Evolutionary conservation across 92 coral and sea anemone genomes (phyloP).

Genomic region (Chrysogorgia sp.): DNA sequence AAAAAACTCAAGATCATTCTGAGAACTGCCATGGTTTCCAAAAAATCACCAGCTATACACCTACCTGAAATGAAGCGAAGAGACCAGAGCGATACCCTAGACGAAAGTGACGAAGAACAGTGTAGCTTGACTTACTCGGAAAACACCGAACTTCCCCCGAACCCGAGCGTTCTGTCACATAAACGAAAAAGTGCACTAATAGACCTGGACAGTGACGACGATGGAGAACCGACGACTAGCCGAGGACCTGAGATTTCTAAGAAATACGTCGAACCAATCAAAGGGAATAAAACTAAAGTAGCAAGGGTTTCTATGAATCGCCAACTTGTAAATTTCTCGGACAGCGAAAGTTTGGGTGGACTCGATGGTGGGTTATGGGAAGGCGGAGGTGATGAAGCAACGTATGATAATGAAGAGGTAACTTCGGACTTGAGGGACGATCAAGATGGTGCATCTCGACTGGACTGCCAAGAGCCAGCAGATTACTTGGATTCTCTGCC

Average conservation of each 20-base stretch:
- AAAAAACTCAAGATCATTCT: constrained; percentile 69
- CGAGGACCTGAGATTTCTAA: background rate
- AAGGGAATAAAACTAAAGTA: background rate
- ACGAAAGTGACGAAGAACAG: background rate
- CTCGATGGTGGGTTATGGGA: background rate
- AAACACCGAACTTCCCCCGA: background rate
- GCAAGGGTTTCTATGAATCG: constrained; percentile 1
- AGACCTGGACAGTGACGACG: constrained; percentile 31
- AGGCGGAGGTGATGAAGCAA: too few relatives aligned
- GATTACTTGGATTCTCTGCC: background rate
- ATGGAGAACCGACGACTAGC: background rate
- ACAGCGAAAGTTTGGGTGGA: background rate
- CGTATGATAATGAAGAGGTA: background rate
- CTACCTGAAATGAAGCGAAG: constrained; percentile 62
- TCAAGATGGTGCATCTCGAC: background rate
- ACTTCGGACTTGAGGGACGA: background rate
- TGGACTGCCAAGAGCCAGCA: background rate
- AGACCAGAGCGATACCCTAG: constrained; percentile 49
- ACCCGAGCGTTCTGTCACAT: constrained; percentile 1
- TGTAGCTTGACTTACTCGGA: background rate
- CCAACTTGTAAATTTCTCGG: background rate
- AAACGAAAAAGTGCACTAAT: constrained; percentile 23
- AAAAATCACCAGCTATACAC: constrained; percentile 19
- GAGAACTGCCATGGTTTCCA: constrained; percentile 25
- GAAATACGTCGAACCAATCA: background rate